Conservation (phyloP, 2,113 vertebrate genomes). For the Psittacus erithacus region DNA sequence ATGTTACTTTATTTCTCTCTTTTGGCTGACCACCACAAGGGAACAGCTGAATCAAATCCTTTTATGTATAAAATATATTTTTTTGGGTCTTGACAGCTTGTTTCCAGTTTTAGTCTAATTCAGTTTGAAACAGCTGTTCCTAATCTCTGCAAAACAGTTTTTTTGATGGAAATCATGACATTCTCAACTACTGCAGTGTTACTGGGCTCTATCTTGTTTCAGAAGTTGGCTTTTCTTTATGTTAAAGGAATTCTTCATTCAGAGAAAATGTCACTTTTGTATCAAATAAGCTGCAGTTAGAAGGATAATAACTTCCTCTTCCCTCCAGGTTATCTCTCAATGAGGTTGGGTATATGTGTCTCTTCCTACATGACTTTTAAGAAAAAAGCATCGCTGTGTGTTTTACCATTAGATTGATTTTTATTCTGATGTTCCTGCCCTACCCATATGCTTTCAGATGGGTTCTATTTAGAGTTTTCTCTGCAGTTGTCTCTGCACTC, state of each 20-base stretch:
- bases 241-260: neutral
- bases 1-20: conserved; percentile 45
- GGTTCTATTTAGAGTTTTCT: conserved; percentile 54
- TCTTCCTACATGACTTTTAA: neutral
- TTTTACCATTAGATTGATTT: conserved; percentile 40
- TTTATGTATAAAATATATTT: conserved; percentile 50
- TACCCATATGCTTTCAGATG: conserved; percentile 54
- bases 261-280: neutral
- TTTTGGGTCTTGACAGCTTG: conserved; percentile 44
- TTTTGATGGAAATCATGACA: conserved; percentile 56
- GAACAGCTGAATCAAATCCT: conserved; percentile 60
- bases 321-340: neutral
- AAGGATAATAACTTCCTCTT: neutral
- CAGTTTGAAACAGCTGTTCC: conserved; percentile 62
- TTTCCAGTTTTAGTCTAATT: conserved; percentile 64
- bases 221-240: conserved; percentile 29
- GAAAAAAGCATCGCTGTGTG: neutral
- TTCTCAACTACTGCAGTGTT: conserved; percentile 46
- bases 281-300: neutral
- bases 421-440: conserved; percentile 34
- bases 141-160: conserved; percentile 49
- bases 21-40: conserved; percentile 45
- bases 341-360: neutral
- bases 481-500: conserved; percentile 56
- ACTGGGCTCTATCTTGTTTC: neutral